Evolutionary conservation across 2,113 vertebrate genomes (phyloP).

Genomic region (Crotalus viridis): DNA sequence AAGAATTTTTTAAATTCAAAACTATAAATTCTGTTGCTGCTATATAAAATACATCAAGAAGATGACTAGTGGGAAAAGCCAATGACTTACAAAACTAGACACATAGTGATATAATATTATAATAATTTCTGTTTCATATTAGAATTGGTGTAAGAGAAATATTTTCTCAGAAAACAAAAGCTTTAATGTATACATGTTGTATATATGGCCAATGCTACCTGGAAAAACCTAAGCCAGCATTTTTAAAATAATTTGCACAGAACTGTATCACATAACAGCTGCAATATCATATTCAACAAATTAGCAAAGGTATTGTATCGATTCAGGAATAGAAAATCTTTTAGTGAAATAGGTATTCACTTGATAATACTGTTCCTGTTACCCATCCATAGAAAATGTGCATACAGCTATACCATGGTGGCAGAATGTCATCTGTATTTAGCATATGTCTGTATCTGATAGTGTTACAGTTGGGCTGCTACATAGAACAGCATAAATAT

Average conservation of each 20-base stretch:
- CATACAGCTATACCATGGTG: not conserved
- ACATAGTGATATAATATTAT: too few species aligned
- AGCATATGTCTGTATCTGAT: not conserved
- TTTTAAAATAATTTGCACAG: not conserved
- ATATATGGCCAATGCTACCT: not conserved
- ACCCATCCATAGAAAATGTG: not conserved
- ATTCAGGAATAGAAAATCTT: not conserved
- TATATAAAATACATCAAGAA: not conserved
- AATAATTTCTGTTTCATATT: not conserved
- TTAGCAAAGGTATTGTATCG: not conserved
- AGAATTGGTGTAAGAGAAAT: not conserved
- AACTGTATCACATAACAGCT: not conserved
- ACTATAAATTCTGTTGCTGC: not conserved
- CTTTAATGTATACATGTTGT: constrained; percentile 40
- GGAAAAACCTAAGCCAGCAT: not conserved
- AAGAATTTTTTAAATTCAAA: not conserved
- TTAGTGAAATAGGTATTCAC: not conserved
- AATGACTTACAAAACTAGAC: not conserved
- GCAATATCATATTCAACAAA: not conserved
- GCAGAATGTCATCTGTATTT: not conserved
- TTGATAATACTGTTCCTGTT: not conserved
- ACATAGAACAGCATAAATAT: not conserved
- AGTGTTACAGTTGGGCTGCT: not conserved
- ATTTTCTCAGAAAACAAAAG: not conserved
- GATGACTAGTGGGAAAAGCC: not conserved